phyloP scores from a whole-genome alignment of 2,888 invertebrate genomes.

The Erynnis tages region DNA sequence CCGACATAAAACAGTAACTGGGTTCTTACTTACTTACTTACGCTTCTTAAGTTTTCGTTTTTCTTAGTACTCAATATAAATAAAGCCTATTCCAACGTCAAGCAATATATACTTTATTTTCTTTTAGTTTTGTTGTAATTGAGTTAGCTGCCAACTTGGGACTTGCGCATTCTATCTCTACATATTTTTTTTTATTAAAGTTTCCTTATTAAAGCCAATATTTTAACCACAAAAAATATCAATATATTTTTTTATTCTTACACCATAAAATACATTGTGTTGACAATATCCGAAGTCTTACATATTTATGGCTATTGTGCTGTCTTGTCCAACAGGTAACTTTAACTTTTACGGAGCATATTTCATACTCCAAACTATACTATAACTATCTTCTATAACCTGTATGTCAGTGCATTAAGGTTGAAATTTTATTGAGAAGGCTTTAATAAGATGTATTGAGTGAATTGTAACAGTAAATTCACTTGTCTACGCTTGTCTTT shows the following conservation, averaged over 20 bases:
- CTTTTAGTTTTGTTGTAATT: too few species aligned
- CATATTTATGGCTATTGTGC: not conserved
- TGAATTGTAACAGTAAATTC: conserved; percentile 11
- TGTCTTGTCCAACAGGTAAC: not conserved
- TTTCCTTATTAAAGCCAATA: not conserved
- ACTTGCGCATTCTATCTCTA: too few species aligned
- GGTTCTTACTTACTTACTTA: too few species aligned
- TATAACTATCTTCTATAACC: not conserved
- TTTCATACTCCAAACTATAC: not conserved
- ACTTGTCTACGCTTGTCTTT: not conserved
- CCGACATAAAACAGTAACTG: too few species aligned
- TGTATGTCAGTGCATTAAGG: not conserved
- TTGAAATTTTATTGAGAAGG: not conserved
- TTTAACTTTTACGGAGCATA: not conserved
- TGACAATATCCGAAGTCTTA: not conserved
- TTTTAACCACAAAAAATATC: not conserved
- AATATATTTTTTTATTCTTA: not conserved
- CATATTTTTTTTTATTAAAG: too few species aligned
- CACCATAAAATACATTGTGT: not conserved
- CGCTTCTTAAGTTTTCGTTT: too few species aligned
- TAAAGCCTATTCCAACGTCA: too few species aligned
- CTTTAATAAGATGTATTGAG: conserved; percentile 3
- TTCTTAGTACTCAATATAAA: too few species aligned
- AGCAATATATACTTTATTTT: too few species aligned
- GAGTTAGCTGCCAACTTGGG: too few species aligned